Conservation (phyloP, 2,888 invertebrate genomes). For the Synergus laeviventris region DNA sequence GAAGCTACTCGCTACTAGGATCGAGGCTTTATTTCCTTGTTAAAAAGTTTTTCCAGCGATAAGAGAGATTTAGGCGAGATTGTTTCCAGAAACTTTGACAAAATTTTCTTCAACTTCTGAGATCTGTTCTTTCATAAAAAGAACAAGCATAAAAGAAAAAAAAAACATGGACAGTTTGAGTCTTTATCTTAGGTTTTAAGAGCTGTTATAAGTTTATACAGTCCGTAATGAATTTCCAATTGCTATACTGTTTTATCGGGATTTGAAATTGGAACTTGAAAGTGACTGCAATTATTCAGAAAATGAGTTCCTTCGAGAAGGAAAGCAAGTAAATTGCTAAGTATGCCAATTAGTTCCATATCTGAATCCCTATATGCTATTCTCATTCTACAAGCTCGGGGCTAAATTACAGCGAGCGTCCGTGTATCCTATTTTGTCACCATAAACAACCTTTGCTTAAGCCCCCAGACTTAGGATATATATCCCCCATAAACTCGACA, state of each 20-base stretch:
- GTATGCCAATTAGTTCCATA: slow-evolving; percentile 12
- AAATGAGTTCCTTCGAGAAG: neutral
- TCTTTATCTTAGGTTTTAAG: neutral
- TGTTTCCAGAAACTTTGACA: slow-evolving; percentile 47
- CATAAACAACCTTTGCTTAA: slow-evolving; percentile 28
- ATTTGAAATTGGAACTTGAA: neutral
- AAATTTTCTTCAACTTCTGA: slow-evolving; percentile 1
- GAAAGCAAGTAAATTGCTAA: slow-evolving; percentile 13
- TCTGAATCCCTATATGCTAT: neutral
- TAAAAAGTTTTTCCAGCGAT: slow-evolving; percentile 56
- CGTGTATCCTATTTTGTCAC: slow-evolving; percentile 36
- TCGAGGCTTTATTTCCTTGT: slow-evolving; percentile 51
- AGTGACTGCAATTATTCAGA: neutral
- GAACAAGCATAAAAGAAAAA: neutral
- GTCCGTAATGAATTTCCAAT: neutral
- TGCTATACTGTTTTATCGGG: too few species aligned
- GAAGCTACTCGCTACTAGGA: slow-evolving; percentile 43
- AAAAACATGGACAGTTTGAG: neutral
- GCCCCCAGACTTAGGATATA: slow-evolving; percentile 20
- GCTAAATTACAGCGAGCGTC: slow-evolving; percentile 10
- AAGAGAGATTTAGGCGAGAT: slow-evolving; percentile 53
- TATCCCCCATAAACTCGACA: slow-evolving; percentile 16
- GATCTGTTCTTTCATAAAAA: neutral
- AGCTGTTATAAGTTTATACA: neutral
- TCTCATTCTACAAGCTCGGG: neutral